Percentiles rank a stretch among this genome's conserved stretches.
Evolutionary conservation across 2,113 vertebrate genomes (phyloP).

Genomic region (Heterocephalus glaber): DNA sequence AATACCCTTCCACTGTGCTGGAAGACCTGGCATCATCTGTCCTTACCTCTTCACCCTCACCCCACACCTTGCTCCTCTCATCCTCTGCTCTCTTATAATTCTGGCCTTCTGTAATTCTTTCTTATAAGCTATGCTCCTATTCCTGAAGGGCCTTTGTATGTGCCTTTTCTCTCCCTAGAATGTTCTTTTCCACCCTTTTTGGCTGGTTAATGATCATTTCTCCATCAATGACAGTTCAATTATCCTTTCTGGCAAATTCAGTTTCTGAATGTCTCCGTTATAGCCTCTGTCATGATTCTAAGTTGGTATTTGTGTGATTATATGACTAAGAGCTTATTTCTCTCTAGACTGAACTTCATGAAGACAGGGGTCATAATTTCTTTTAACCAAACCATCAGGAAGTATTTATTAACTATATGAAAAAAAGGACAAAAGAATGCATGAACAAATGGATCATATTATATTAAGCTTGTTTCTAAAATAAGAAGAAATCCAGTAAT

Average conservation of each 20-base stretch:
- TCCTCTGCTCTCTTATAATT: neutral
- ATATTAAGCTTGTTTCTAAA: neutral
- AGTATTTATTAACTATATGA: neutral
- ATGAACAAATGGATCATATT: neutral
- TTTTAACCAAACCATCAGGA: neutral
- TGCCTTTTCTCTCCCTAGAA: neutral
- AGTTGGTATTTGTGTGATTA: neutral
- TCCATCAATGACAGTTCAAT: neutral
- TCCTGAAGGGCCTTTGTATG: neutral
- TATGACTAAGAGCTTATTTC: neutral
- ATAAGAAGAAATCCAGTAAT: neutral
- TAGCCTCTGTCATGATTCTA: neutral
- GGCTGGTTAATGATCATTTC: neutral
- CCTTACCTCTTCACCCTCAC: neutral
- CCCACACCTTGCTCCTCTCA: neutral
- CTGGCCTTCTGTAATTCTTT: neutral
- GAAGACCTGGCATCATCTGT: neutral
- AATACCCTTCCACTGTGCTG: neutral
- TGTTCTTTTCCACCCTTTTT: neutral
- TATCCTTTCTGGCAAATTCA: neutral
- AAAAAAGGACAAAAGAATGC: neutral
- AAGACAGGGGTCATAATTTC: neutral
- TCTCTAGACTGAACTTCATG: neutral
- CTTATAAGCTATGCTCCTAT: neutral
- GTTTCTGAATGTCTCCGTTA: constrained; percentile 26